phyloP scores from a whole-genome alignment of 2,888 invertebrate species.

The Platycnemis pennipes region DNA sequence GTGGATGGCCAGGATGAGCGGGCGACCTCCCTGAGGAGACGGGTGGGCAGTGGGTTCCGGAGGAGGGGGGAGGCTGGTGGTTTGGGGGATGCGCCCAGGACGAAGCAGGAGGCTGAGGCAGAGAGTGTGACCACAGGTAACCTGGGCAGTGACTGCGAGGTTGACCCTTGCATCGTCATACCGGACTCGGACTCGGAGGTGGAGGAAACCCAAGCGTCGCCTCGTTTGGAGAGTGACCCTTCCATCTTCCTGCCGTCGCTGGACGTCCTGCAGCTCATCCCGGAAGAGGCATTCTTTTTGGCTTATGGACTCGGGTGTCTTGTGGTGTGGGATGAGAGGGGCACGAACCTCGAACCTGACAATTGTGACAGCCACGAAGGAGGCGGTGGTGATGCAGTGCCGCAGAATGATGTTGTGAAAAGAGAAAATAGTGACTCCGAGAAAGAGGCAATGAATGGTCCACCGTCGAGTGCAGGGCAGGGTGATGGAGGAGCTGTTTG shows the following conservation, averaged over 20 bases:
- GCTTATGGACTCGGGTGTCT: slow-evolving; percentile 85
- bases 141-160: slow-evolving; percentile 4
- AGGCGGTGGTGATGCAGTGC: background rate
- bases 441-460: background rate
- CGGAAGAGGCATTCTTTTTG: slow-evolving; percentile 90
- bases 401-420: background rate
- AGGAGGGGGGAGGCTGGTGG: background rate
- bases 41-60: background rate
- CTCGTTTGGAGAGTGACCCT: slow-evolving; percentile 35
- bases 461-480: background rate
- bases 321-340: slow-evolving; percentile 80
- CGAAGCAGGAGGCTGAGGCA: background rate
- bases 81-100: background rate
- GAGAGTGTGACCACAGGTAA: background rate
- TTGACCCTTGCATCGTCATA: slow-evolving; percentile 21
- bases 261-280: slow-evolving; percentile 74
- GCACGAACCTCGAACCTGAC: background rate
- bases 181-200: background rate
- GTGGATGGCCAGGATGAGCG: background rate
- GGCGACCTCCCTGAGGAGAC: too few species aligned
- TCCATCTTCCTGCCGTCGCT: slow-evolving; percentile 11
- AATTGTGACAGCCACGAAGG: background rate
- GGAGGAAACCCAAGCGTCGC: background rate
- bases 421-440: background rate
- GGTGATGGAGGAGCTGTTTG: background rate